These are phyloP conservation scores for Apotomis capreana DNA, from an alignment of 2,888 invertebrate genomes.

Conservation along the genomic window DNA sequence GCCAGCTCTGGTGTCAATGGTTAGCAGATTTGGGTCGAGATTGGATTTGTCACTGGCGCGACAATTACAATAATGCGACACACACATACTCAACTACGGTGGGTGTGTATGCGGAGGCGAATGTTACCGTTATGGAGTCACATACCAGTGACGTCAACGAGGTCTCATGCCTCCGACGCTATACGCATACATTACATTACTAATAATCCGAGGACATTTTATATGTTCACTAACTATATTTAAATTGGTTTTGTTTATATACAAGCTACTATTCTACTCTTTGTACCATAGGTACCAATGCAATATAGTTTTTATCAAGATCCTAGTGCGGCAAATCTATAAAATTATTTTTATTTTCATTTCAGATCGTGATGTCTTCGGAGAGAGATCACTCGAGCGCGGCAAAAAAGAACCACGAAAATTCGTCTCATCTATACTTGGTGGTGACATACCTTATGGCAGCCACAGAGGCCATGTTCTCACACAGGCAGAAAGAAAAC, in stretches of 20 bases:
- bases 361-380: slow-evolving; percentile 82
- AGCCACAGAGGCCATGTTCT: slow-evolving; percentile 88
- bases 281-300: neutral
- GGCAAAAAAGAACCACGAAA: slow-evolving; percentile 81
- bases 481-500: slow-evolving; percentile 92
- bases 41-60: slow-evolving; percentile 68
- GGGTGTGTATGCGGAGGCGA: slow-evolving; percentile 74
- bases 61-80: slow-evolving; percentile 70
- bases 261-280: too few species aligned
- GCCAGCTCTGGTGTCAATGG: slow-evolving; percentile 53
- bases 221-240: slow-evolving; percentile 1
- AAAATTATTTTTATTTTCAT: slow-evolving; percentile 52
- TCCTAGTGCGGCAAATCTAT: slow-evolving; percentile 12
- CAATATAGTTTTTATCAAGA: neutral
- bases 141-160: slow-evolving; percentile 82
- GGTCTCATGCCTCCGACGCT: slow-evolving; percentile 75
- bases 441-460: slow-evolving; percentile 92
- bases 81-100: slow-evolving; percentile 57
- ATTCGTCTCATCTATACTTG: slow-evolving; percentile 91
- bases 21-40: slow-evolving; percentile 71
- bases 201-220: slow-evolving; percentile 49
- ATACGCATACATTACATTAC: slow-evolving; percentile 76
- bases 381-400: slow-evolving; percentile 70
- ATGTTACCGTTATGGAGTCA: slow-evolving; percentile 82
- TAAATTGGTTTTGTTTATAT: too few species aligned